These are phyloP conservation scores for Tuberolachnus salignus DNA, from an alignment of 2,888 invertebrate genomes.

Conservation along the genomic window DNA sequence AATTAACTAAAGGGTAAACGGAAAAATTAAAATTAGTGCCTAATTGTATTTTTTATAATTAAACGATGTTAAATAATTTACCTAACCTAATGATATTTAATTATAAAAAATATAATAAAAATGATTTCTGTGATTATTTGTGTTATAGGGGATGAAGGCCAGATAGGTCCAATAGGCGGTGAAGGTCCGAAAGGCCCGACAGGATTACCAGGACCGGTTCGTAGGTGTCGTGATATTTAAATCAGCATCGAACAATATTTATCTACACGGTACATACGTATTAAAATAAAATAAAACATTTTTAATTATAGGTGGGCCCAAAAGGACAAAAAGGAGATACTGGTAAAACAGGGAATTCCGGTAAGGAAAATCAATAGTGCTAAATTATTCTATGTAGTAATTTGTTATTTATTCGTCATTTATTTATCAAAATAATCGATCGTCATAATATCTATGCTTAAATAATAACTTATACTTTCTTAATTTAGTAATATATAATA, in stretches of 20 bases:
- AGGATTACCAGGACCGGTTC: slow-evolving; percentile 54
- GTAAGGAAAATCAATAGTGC: slow-evolving; percentile 19
- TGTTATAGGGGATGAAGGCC: slow-evolving; percentile 40
- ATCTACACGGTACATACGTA: not conserved
- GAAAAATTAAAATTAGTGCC: too few relatives aligned
- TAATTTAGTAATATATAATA: too few relatives aligned
- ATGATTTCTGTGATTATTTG: not conserved
- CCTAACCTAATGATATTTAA: not conserved
- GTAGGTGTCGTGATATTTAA: slow-evolving; percentile 29
- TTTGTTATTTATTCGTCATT: too few relatives aligned
- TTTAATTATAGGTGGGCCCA: slow-evolving; percentile 44
- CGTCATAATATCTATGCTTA: too few relatives aligned
- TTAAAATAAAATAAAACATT: slow-evolving; percentile 5
- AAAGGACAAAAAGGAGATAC: slow-evolving; percentile 53
- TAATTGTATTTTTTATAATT: too few relatives aligned
- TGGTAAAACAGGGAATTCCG: slow-evolving; percentile 30
- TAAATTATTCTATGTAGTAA: too few relatives aligned
- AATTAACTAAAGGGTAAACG: too few relatives aligned
- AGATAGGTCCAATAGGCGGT: slow-evolving; percentile 26
- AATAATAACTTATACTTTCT: too few relatives aligned
- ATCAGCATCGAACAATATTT: not conserved
- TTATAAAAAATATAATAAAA: not conserved
- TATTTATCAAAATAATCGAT: too few relatives aligned
- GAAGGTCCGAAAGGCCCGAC: slow-evolving; percentile 46
- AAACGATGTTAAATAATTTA: not conserved